A percentile compares a stretch with the other conserved stretches of the same genome.
phyloP scores from a whole-genome alignment of 2,797 vertebrate genomes.

The Diplodus sargus region DNA sequence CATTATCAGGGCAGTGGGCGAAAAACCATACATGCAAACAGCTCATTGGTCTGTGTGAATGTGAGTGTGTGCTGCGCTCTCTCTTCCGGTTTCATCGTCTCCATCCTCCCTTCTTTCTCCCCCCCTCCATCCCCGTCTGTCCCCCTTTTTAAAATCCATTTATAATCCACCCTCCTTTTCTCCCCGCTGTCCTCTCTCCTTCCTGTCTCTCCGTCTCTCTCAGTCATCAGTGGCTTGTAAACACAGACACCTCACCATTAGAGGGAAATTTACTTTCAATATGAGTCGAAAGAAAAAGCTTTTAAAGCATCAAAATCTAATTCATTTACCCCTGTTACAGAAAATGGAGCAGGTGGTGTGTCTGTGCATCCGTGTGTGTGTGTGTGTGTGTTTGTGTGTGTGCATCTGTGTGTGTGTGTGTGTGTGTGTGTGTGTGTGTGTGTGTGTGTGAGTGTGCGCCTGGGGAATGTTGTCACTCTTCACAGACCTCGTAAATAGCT shows the following conservation, averaged over 20 bases:
- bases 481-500: constrained; percentile 51
- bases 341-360: constrained; percentile 60
- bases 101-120: not conserved
- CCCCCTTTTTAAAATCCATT: constrained; percentile 28
- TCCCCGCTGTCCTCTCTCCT: constrained; percentile 1
- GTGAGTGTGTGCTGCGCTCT: not conserved
- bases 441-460: not conserved
- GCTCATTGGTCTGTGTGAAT: constrained; percentile 29
- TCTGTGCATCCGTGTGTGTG: constrained; percentile 27
- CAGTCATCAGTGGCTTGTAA: constrained; percentile 46
- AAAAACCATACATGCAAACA: constrained; percentile 42
- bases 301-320: constrained; percentile 72
- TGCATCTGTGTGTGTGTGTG: not conserved
- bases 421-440: constrained; percentile 12
- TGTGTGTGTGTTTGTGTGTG: not conserved
- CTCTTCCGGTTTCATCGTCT: not conserved
- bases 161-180: constrained; percentile 13
- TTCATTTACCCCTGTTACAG: constrained; percentile 66
- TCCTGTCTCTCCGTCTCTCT: constrained; percentile 10
- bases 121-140: not conserved
- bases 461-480: constrained; percentile 48
- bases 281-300: constrained; percentile 62
- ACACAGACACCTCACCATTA: constrained; percentile 63
- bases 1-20: constrained; percentile 55
- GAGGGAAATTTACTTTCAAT: constrained; percentile 67